Evolutionary conservation across 2,113 vertebrate genomes (phyloP).

Genomic region (Tonatia bakeri): DNA sequence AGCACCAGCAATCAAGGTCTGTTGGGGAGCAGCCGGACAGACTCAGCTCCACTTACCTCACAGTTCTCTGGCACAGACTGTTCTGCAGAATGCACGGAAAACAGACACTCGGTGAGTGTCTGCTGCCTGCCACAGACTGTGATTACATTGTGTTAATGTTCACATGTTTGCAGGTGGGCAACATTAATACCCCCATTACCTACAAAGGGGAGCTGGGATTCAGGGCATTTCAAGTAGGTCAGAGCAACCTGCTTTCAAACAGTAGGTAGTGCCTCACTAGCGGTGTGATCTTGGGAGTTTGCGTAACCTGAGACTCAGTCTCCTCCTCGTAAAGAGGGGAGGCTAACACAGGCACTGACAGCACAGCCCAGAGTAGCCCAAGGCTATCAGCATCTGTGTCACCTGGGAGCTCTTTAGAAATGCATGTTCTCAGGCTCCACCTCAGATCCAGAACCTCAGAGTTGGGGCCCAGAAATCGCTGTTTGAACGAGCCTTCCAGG

Average conservation of each 20-base stretch:
- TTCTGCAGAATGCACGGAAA: not conserved
- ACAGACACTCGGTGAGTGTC: accelerated
- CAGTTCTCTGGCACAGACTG: not conserved
- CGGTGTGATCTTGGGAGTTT: not conserved
- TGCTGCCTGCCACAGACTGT: accelerated
- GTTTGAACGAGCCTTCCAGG: not conserved
- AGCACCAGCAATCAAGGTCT: not conserved
- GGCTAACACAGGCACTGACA: too few species aligned
- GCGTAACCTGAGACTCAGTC: not conserved
- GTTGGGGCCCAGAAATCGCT: not conserved
- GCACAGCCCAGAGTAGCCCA: not conserved
- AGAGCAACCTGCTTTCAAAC: not conserved
- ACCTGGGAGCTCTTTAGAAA: not conserved
- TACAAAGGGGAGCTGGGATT: not conserved
- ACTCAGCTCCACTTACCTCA: not conserved
- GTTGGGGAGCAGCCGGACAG: not conserved
- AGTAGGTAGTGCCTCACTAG: not conserved
- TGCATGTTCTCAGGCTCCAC: not conserved
- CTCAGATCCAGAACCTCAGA: not conserved
- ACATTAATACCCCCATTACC: not conserved
- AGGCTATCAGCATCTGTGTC: not conserved
- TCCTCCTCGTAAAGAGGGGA: not conserved
- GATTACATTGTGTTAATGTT: not conserved
- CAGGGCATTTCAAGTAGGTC: not conserved
- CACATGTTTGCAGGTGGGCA: not conserved